Evolutionary conservation across 2,888 invertebrate genomes (phyloP).

Genomic region (Dinocampus coccinellae): DNA sequence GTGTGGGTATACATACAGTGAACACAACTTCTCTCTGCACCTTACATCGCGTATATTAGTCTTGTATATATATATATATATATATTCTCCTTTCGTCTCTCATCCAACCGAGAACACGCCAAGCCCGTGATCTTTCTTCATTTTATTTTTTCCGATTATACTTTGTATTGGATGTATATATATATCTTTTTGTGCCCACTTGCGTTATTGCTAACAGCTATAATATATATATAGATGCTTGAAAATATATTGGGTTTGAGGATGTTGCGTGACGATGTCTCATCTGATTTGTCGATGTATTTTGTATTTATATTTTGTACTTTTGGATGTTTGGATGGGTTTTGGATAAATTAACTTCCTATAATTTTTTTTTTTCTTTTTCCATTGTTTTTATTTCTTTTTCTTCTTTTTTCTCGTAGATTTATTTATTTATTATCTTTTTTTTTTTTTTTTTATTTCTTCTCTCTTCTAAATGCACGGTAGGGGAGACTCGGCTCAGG

Average conservation of each 20-base stretch:
- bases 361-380: not conserved
- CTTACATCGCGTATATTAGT: not conserved
- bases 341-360: constrained; percentile 33
- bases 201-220: constrained; percentile 35
- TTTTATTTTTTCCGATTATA: not conserved
- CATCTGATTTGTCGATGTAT: too few species aligned
- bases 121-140: constrained; percentile 2
- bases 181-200: constrained; percentile 38
- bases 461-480: not conserved
- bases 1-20: too few species aligned
- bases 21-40: not conserved
- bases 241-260: constrained; percentile 32
- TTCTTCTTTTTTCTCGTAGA: too few species aligned
- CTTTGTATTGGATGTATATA: not conserved
- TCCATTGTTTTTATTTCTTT: not conserved
- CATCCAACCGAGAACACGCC: constrained; percentile 10
- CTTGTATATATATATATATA: not conserved
- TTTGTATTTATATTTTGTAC: not conserved
- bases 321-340: not conserved
- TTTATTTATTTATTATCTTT: constrained; percentile 1
- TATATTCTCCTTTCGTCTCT: constrained; percentile 48
- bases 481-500: not conserved
- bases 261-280: constrained; percentile 37
- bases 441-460: not conserved
- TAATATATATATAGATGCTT: not conserved